These are phyloP conservation scores for Chondrosia reniformis DNA, from an alignment of 37 sponge, comb jelly and placozoan genomes.

Conservation along the genomic window DNA sequence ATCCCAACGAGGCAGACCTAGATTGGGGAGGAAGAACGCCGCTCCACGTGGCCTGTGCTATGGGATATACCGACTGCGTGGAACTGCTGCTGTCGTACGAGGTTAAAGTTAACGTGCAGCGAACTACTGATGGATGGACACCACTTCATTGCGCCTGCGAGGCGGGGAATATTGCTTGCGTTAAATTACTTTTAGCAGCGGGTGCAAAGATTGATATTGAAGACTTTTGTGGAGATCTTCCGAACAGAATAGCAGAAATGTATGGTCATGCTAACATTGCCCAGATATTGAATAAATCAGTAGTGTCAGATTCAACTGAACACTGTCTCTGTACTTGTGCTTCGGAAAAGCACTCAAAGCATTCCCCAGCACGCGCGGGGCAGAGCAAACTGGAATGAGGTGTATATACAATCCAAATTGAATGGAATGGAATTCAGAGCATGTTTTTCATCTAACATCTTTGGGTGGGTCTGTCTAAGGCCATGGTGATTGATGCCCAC, in stretches of 20 bases:
- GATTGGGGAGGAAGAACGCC: slow-evolving; percentile 86
- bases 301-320: too few relatives aligned
- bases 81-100: slow-evolving; percentile 55
- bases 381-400: too few relatives aligned
- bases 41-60: slow-evolving; percentile 79
- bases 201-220: background rate
- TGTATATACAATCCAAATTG: too few relatives aligned
- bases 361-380: too few relatives aligned
- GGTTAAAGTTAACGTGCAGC: slow-evolving; percentile 32
- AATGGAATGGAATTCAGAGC: too few relatives aligned
- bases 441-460: too few relatives aligned
- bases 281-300: background rate
- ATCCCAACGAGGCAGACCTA: slow-evolving; percentile 53
- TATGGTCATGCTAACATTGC: slow-evolving; percentile 7
- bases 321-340: too few relatives aligned
- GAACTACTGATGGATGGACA: slow-evolving; percentile 71
- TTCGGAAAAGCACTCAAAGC: too few relatives aligned
- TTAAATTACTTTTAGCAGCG: slow-evolving; percentile 1
- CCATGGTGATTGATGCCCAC: too few relatives aligned
- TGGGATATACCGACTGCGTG: slow-evolving; percentile 65
- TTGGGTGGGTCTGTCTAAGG: too few relatives aligned
- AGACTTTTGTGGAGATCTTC: slow-evolving; percentile 10
- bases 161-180: slow-evolving; percentile 35
- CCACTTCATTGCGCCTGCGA: slow-evolving; percentile 85
- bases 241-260: slow-evolving; percentile 21